Base-by-base conservation (phyloP, 1,140 invertebrate genomes). In the Lepidostoma basale region DNA sequence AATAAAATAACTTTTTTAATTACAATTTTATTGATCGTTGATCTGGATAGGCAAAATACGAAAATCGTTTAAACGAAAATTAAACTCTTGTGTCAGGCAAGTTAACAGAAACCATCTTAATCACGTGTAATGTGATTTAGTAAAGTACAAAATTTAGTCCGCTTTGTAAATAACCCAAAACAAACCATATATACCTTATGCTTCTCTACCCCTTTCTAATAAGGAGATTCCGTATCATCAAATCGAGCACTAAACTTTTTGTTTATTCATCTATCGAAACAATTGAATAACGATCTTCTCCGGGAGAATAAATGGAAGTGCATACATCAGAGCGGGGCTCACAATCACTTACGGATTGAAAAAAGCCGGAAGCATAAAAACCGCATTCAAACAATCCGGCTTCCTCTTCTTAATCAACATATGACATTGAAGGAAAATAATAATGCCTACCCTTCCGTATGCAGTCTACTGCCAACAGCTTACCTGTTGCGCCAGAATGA, bases 401-500 rank as follows among this genome's bases (percentile, higher is more conserved):
- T 72, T 65, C 65, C 62, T 68, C 47, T 72, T 65, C 47, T 23
- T 70, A 59, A 65, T 66, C 70, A 68, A 64, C 70, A 64, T 72
- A 71, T 71, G 65, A 72, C 66, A 72, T 68, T 52, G 49, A 56
- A 36, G 59, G 44, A 25, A 62, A 45, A 36, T 18, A 64, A 64
- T 68, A 54, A 71, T 67, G 47, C 56, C 56, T 62, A 62, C 59
- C 42, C 47, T 62, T 25, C 42, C 59, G 16, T 9, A 26, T 20
- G 33, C 56, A 60, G 28, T 40, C 59, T 20, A 45, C 42, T 45
- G 25, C 44, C 47, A 12, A 22, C 40, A 25, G 25, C 45, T 44
- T 67, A 67, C 58, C 60, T 63, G 64, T 62, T 58, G 28, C 25
- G 25, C 25, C 23, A 45, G 16, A 28, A 42, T 23, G 6, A 28